Evolutionary conservation across 1,140 invertebrate genomes (phyloP), one percentile per base, ranked within the genome.

Genomic region (Dufourea novaeangliae): DNA sequence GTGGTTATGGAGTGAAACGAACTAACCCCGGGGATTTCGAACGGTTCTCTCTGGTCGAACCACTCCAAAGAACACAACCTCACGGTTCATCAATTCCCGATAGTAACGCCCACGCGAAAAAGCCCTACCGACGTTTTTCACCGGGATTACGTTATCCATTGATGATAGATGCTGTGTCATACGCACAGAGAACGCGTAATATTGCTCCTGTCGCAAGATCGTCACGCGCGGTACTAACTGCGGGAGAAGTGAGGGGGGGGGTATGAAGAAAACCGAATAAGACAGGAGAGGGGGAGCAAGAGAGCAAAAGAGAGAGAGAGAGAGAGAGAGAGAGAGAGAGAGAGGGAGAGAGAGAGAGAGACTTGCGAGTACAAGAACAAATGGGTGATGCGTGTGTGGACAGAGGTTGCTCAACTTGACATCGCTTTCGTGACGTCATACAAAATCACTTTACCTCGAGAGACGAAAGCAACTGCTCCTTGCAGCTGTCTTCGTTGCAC

Each of bases 401-500:
- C 63, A 32, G 76, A 86, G 82, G 82, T 86, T 86, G 84, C 85
- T 86, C 85, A 85, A 86, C 85, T 86, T 85, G 84, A 83, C 84
- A 76, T 81, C 83, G 61, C 46, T 73, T 34, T 63, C 67, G 50
- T 82, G 78, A 86, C 84, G 82, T 86, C 85, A 86, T 68, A 56
- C 14, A 75, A 85, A 83, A 83, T 81, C 84, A 81, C 75, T 83
- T 86, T 86, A 86, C 84, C 85, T 86, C 61, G 41, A 76, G 41
- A 76, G 74, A 79, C 72, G 75, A 83, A 57, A 77, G 29, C 34
- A 73, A 52, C 56, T 50, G 66, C 68, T 68, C 46, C 41, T 46
- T 20, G 46, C 20, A 7, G 46, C 46, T 50, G 20, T 50, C 46
- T n/a, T 50, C 20, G 46, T 50, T 37, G 34, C 34, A 37, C 34